A percentile compares a stretch with the other conserved stretches of the same genome.
These are phyloP conservation scores for Sweltsa coloradensis DNA, from an alignment of 1,140 invertebrate genomes.

Conservation along the genomic window DNA sequence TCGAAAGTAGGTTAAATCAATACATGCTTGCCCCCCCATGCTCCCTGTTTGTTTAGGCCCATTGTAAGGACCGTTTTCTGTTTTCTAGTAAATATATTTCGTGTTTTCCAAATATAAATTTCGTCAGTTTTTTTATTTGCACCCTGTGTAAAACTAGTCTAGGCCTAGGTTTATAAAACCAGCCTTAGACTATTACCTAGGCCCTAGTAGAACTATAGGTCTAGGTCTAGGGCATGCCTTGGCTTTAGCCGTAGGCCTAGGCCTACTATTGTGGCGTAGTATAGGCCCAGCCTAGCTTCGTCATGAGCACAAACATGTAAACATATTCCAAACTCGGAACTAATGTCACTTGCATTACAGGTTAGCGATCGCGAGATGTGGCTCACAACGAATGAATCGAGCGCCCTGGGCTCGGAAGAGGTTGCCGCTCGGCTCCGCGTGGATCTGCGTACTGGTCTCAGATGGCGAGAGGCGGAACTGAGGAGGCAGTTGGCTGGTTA, in stretches of 20 bases:
- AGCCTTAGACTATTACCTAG: constrained; percentile 2
- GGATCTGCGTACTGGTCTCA: constrained; percentile 66
- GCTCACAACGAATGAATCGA: constrained; percentile 54
- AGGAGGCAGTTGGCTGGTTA: constrained; percentile 60
- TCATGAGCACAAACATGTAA: neutral
- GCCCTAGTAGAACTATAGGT: neutral
- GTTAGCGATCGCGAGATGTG: constrained; percentile 39
- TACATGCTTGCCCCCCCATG: too few relatives aligned
- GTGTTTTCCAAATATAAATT: too few relatives aligned
- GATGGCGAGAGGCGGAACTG: constrained; percentile 72
- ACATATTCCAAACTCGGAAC: neutral
- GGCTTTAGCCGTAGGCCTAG: constrained; percentile 4
- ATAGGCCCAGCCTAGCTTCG: too few relatives aligned
- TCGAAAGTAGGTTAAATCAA: too few relatives aligned
- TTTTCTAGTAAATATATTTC: too few relatives aligned
- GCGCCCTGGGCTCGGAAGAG: constrained; percentile 52
- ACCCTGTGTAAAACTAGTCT: too few relatives aligned
- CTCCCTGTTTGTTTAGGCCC: too few relatives aligned
- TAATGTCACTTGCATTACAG: constrained; percentile 6
- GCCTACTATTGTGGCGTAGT: too few relatives aligned
- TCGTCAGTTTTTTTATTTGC: too few relatives aligned
- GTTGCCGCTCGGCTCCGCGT: constrained; percentile 67
- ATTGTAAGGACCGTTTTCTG: too few relatives aligned
- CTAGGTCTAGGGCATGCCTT: neutral
- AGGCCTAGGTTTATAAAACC: neutral